Base-by-base conservation (phyloP, 1,140 invertebrate species). In the Platyscapa corneri region DNA sequence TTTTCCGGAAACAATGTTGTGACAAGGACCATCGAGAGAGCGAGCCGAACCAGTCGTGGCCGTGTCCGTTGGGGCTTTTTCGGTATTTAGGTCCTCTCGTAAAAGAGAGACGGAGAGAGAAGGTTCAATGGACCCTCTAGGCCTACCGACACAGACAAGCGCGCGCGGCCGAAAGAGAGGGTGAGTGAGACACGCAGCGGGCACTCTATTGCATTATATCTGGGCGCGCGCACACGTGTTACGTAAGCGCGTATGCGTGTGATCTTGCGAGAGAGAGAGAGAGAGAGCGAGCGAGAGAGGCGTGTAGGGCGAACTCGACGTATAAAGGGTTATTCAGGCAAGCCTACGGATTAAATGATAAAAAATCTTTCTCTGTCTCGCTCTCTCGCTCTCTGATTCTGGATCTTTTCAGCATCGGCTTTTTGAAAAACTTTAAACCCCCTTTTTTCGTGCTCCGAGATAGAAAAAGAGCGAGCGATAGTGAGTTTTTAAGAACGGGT, bases 291-390 rank as follows among this genome's bases (percentile, higher is more conserved):
- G 70, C 74, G 82, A 76, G 56, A 80, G 42, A 3, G n/a, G 20
- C 67, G 37, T 37, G 42, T 76, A 64, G 72, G 82, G 82, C 82
- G 79, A 79, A 82, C 67, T 42, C 56, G 14, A 42, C 83, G 80
- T 86, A 93, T 93, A 93, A 93, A 92, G 92, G 92, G 92, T 93
- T 93, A 93, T 92, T 92, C 91, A 91, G 88, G 86, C 89, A 89
- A 88, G 90, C 87, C 88, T 87, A 88, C 89, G 92, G 92, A 93
- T 93, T 93, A 93, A 93, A 93, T 93, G 92, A 92, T 93, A 92
- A 93, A 92, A 92, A 88, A 85, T 75, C 72, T 53, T 2, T 53
- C 18, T 53, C 49, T 42, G 27, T 75, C 53, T 23, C n/a, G 49
- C 82, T 46, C 75, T 32, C 75, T 32, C 18, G 16, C 72, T 34